Conservation (phyloP, 2,797 vertebrate species). For the Pitangus sulphuratus region DNA sequence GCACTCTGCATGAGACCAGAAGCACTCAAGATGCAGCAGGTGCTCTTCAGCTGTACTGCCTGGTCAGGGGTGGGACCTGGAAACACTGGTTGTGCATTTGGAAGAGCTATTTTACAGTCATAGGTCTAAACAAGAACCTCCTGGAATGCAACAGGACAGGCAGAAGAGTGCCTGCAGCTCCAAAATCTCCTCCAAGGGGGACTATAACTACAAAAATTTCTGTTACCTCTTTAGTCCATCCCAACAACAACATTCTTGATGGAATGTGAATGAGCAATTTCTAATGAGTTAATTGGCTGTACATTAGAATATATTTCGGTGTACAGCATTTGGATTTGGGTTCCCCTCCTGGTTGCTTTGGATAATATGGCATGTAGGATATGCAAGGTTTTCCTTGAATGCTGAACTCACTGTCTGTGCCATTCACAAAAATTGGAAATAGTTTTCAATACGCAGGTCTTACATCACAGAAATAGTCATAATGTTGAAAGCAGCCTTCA, state of each 20-base stretch:
- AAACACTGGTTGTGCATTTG: neutral
- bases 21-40: neutral
- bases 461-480: neutral
- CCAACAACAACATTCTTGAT: neutral
- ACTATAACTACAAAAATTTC: neutral
- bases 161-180: neutral
- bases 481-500: neutral
- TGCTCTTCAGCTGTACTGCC: neutral
- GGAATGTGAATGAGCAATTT: neutral
- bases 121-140: neutral
- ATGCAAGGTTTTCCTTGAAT: neutral
- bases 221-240: accelerated
- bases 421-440: neutral
- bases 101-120: neutral
- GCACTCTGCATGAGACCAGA: neutral
- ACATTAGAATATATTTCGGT: neutral
- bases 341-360: neutral
- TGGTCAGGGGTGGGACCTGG: neutral
- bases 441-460: neutral
- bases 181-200: neutral
- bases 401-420: neutral
- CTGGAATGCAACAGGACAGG: neutral
- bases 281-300: neutral
- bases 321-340: neutral
- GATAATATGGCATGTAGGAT: accelerated